Conservation (phyloP, 2,888 invertebrate species). For the Diplazon laetatorius region DNA sequence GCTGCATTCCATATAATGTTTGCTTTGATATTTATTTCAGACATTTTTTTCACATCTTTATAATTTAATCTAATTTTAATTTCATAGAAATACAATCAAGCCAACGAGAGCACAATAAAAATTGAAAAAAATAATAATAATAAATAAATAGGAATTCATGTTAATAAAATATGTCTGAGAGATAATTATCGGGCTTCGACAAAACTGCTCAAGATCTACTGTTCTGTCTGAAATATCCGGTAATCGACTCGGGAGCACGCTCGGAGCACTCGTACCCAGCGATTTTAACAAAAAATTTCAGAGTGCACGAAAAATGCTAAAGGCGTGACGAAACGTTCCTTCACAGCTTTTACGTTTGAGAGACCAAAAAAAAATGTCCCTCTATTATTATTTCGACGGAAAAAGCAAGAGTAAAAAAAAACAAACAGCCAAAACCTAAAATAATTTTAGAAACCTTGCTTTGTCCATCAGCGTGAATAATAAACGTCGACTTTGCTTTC, state of each 20-base stretch:
- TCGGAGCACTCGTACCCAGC: not conserved
- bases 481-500: slow-evolving; percentile 5
- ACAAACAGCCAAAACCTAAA: too few relatives aligned
- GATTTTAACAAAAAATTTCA: not conserved
- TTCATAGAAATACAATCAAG: not conserved
- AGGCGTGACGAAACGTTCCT: not conserved
- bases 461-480: not conserved
- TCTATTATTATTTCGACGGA: too few relatives aligned
- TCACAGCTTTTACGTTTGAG: not conserved
- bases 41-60: too few relatives aligned
- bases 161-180: too few relatives aligned
- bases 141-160: too few relatives aligned
- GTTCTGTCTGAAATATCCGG: too few relatives aligned
- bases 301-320: not conserved
- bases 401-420: too few relatives aligned
- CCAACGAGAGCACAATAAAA: too few relatives aligned
- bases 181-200: too few relatives aligned
- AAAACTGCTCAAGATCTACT: too few relatives aligned
- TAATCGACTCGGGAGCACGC: not conserved
- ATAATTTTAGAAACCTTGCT: too few relatives aligned
- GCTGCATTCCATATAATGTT: not conserved
- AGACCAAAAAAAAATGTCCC: not conserved
- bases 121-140: too few relatives aligned
- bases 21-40: not conserved
- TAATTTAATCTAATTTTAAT: not conserved